A percentile compares a stretch with the other conserved stretches of the same genome.
phyloP scores from a whole-genome alignment of 2,113 vertebrate species.

The Callopanchax toddi region DNA sequence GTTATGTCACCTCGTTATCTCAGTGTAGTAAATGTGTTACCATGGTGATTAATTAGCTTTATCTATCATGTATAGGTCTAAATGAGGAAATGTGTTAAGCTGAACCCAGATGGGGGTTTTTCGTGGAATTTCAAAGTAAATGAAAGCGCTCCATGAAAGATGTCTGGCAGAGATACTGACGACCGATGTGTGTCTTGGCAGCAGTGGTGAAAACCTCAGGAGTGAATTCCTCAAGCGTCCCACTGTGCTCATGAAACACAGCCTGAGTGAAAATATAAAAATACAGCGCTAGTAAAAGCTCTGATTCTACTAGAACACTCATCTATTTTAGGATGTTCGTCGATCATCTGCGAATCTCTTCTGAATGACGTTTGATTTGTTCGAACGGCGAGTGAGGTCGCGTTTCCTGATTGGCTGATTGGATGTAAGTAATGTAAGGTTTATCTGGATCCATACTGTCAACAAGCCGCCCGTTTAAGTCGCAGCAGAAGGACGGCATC shows the following conservation, averaged over 20 bases:
- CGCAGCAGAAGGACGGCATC: slow-evolving; percentile 33
- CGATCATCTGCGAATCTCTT: background rate
- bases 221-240: slow-evolving; percentile 29
- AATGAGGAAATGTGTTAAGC: slow-evolving; percentile 7
- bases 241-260: slow-evolving; percentile 38
- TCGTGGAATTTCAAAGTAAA: slow-evolving; percentile 45
- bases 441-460: slow-evolving; percentile 19
- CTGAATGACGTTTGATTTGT: background rate
- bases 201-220: slow-evolving; percentile 22
- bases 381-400: background rate
- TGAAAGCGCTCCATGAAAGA: slow-evolving; percentile 52
- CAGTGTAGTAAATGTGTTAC: slow-evolving; percentile 7
- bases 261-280: slow-evolving; percentile 10
- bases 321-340: background rate
- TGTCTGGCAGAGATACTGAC: slow-evolving; percentile 3
- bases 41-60: slow-evolving; percentile 34
- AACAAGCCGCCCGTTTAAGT: slow-evolving; percentile 17
- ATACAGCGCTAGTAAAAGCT: slow-evolving; percentile 3
- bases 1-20: slow-evolving; percentile 12
- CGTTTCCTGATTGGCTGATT: background rate
- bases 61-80: slow-evolving; percentile 32
- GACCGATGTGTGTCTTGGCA: slow-evolving; percentile 25
- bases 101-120: slow-evolving; percentile 36
- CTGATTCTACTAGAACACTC: background rate
- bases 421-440: slow-evolving; percentile 7